Percentiles rank a stretch among this genome's conserved stretches.
Conservation (phyloP, 2,113 vertebrate species). For the Genyomyrus donnyi region DNA sequence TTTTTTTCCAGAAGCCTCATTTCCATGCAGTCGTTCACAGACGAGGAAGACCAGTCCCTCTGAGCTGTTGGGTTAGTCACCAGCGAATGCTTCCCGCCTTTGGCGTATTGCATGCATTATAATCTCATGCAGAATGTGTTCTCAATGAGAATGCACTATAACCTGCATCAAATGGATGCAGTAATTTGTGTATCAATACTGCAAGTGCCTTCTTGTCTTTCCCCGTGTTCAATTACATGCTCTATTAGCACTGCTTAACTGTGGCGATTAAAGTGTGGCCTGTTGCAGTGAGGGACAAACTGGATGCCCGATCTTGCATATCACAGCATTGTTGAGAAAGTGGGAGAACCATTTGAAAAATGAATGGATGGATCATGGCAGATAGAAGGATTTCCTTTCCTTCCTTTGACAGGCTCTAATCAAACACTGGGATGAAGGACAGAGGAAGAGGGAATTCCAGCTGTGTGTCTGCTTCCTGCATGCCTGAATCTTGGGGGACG, state of each 20-base stretch:
- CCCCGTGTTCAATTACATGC: conserved; percentile 1
- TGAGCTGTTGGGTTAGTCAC: background rate
- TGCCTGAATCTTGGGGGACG: background rate
- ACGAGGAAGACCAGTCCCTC: background rate
- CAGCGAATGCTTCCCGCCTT: background rate
- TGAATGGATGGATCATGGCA: background rate
- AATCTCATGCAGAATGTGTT: background rate
- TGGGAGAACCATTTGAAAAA: background rate
- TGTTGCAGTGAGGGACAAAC: background rate
- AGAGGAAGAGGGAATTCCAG: background rate
- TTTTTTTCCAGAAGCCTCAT: background rate
- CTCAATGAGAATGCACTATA: background rate
- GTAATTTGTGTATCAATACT: conserved; percentile 7
- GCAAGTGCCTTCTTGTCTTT: background rate
- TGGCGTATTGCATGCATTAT: background rate
- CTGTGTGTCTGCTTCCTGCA: background rate
- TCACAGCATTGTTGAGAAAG: background rate
- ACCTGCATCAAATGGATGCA: background rate
- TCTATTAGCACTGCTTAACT: background rate
- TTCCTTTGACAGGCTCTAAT: background rate
- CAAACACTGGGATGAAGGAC: background rate
- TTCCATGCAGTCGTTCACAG: background rate
- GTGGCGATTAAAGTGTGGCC: background rate
- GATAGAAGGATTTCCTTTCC: background rate
- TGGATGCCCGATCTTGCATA: background rate